Evolutionary conservation across 2,888 invertebrate species (phyloP).

Genomic region (Drosophila birchii): DNA sequence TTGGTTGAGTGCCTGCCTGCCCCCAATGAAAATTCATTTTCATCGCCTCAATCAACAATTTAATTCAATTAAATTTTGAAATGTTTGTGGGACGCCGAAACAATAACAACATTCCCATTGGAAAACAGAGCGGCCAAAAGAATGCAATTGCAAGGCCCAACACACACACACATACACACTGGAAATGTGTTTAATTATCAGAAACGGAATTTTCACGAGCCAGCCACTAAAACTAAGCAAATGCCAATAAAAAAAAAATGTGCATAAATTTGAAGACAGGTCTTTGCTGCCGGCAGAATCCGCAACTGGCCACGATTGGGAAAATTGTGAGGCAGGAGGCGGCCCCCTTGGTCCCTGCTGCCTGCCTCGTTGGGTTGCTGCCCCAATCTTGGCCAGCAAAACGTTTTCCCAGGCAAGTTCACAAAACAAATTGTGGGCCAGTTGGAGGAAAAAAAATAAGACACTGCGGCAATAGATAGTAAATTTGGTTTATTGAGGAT

Average conservation of each 20-base stretch:
- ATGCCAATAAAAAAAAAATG: constrained; percentile 70
- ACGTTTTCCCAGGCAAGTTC: constrained; percentile 35
- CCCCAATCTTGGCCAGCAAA: constrained; percentile 32
- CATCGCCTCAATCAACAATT: constrained; percentile 80
- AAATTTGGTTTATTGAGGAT: not conserved
- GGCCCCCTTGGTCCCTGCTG: constrained; percentile 1
- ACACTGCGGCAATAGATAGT: not conserved
- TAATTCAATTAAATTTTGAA: constrained; percentile 80
- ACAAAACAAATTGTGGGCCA: constrained; percentile 3
- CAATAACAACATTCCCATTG: constrained; percentile 18
- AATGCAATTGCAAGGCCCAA: constrained; percentile 36
- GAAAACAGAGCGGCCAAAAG: constrained; percentile 25
- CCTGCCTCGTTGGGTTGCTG: not conserved
- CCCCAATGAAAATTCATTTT: constrained; percentile 61
- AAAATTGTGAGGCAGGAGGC: constrained; percentile 13
- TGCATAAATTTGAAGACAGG: constrained; percentile 59
- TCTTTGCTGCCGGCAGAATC: constrained; percentile 26
- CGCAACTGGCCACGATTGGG: constrained; percentile 19
- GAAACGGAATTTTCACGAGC: constrained; percentile 57
- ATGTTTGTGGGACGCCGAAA: constrained; percentile 53
- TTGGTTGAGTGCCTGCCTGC: constrained; percentile 21
- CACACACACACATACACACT: constrained; percentile 12
- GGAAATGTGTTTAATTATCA: constrained; percentile 40
- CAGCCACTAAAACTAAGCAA: constrained; percentile 48
- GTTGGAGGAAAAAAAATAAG: constrained; percentile 1